These are phyloP conservation scores for Megalurothrips usitatus DNA, from an alignment of 2,888 invertebrate genomes.

Conservation along the genomic window DNA sequence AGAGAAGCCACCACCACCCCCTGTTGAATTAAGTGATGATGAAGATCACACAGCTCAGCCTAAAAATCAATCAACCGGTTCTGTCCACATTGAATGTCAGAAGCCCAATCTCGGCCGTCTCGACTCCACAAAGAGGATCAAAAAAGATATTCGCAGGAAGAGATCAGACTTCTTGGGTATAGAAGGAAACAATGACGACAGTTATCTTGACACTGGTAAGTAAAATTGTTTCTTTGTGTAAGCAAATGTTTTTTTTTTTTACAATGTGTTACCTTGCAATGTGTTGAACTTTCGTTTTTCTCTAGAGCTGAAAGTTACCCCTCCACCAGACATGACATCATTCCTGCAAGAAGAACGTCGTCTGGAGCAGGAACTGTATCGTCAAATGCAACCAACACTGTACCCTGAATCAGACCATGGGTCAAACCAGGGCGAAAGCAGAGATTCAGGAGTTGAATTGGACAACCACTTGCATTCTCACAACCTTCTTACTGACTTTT, in stretches of 20 bases:
- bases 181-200: constrained; percentile 55
- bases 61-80: constrained; percentile 43
- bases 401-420: constrained; percentile 57
- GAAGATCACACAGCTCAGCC: constrained; percentile 48
- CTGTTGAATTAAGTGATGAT: constrained; percentile 53
- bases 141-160: constrained; percentile 77
- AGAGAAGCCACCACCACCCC: constrained; percentile 81
- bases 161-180: constrained; percentile 81
- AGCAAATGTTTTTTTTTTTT: neutral
- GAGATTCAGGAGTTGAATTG: constrained; percentile 74
- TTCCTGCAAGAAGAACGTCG: constrained; percentile 76
- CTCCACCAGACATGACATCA: constrained; percentile 74
- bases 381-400: constrained; percentile 53
- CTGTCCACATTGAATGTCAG: neutral
- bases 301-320: constrained; percentile 60
- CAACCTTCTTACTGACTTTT: constrained; percentile 37
- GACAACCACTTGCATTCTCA: constrained; percentile 48
- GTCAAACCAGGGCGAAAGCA: constrained; percentile 55
- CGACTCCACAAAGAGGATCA: constrained; percentile 78
- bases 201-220: constrained; percentile 42
- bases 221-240: neutral
- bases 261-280: neutral
- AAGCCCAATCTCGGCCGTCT: constrained; percentile 56
- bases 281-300: constrained; percentile 14
- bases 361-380: constrained; percentile 70